Evolutionary conservation across 2,888 invertebrate species (phyloP).

Genomic region (Pediacus dermestoides): DNA sequence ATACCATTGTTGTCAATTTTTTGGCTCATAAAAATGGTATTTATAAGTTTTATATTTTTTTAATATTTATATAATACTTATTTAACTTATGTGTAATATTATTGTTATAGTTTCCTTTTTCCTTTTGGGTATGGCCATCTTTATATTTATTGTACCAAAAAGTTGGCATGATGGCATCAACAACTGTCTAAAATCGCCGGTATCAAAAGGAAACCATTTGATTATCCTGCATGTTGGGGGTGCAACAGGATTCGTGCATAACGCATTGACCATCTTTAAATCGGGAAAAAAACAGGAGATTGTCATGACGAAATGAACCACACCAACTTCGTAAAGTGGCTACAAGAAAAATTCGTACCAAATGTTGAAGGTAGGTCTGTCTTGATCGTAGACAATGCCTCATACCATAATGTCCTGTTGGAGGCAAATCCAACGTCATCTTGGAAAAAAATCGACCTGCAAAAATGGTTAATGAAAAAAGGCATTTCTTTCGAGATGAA

Average conservation of each 20-base stretch:
- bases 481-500: slow-evolving; percentile 1
- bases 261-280: not conserved
- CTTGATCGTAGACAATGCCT: slow-evolving; percentile 21
- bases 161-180: not conserved
- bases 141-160: too few species aligned
- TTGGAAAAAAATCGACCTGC: slow-evolving; percentile 19
- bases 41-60: too few species aligned
- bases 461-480: slow-evolving; percentile 20
- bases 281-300: slow-evolving; percentile 13
- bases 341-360: slow-evolving; percentile 16
- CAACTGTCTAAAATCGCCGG: slow-evolving; percentile 1
- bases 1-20: too few species aligned
- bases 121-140: too few species aligned
- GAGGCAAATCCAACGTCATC: slow-evolving; percentile 8
- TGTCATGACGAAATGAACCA: slow-evolving; percentile 19
- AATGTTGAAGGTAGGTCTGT: slow-evolving; percentile 13
- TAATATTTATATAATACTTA: too few species aligned
- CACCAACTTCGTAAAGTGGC: slow-evolving; percentile 17
- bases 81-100: too few species aligned
- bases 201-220: not conserved
- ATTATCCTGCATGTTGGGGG: not conserved
- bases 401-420: slow-evolving; percentile 19
- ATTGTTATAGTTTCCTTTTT: too few species aligned
- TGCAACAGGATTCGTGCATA: not conserved
- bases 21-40: too few species aligned